These are phyloP conservation scores for Turdus rufiventris DNA, from an alignment of 2,113 vertebrate species.

Conservation along the genomic window DNA sequence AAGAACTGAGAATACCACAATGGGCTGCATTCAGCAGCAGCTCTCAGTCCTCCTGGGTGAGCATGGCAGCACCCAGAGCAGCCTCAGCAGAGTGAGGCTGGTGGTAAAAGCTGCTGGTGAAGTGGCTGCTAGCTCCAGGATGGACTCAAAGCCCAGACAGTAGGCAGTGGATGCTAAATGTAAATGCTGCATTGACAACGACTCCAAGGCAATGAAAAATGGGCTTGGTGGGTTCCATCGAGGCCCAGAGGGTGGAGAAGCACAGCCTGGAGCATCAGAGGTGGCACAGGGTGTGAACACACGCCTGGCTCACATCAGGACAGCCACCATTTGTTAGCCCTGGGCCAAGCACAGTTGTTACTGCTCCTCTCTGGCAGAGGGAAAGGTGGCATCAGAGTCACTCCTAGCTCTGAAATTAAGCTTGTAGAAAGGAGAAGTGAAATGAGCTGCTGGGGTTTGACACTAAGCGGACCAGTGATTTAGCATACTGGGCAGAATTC, in stretches of 20 bases:
- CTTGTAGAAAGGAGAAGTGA: neutral
- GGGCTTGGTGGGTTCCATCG: neutral
- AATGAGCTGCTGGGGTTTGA: neutral
- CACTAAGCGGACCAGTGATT: neutral
- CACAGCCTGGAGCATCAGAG: neutral
- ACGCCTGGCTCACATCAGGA: neutral
- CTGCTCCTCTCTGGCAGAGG: neutral
- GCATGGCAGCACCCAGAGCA: neutral
- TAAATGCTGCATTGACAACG: neutral
- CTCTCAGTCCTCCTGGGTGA: neutral
- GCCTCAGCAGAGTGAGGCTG: neutral
- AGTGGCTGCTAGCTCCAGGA: neutral
- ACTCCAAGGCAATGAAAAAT: neutral
- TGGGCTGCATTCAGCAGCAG: neutral
- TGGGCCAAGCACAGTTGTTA: neutral
- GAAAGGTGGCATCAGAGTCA: neutral
- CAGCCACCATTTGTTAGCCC: neutral
- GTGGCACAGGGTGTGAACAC: rapidly evolving
- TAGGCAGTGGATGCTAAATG: neutral
- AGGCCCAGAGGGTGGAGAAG: neutral
- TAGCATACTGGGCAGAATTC: neutral
- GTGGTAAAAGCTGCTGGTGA: neutral
- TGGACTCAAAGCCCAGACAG: neutral
- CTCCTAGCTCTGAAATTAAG: neutral
- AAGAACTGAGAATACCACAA: neutral